Evolutionary conservation across 2,797 vertebrate species (phyloP), one percentile per base, ranked within the genome.

Genomic region (Triplophysa yarkandensis): DNA sequence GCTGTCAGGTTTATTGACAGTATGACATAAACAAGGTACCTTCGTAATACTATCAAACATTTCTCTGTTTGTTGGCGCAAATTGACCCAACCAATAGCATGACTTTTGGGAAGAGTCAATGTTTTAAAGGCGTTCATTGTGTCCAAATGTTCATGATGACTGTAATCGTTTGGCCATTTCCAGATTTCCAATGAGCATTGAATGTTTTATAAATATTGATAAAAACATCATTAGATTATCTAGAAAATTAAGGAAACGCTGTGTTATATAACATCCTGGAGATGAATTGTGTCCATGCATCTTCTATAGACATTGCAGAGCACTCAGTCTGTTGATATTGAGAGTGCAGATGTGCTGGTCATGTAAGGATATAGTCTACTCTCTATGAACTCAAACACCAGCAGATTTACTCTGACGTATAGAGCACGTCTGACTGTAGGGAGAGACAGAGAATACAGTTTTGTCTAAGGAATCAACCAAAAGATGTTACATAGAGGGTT

Each of bases 311-410:
- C 61, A 74, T 30, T n/a, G 28, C 16, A 0, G 5, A 52, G 54
- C 17, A 64, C 36, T 41, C 1, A 11, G 52, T 65, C 61, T 73
- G 61, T 65, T 73, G 43, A 73, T 39, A 73, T 32, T 54, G 36
- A 55, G 61, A 30, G 36, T 14, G 10, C 50, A 74, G 71, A 66
- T 66, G 50, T 74, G 36, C 7, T 2, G 6, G 61, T 66, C 62
- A 66, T 57, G 50, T 66, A 66, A 74, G 62, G 62, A 74, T 74
- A 66, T 50, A 34, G 62, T 46, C 39, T 71, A 25, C 46, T 72
- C 43, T 61, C 23, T 13, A 8, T 77, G 69, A 77, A 67, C 76
- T 60, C 54, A 72, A 39, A 48, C 9, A 11, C 34, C 60, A 64
- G 34, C 60, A 72, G 34, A n/a, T 54, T 71, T 67, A 39, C 58